Evolutionary conservation across 2,797 vertebrate species (phyloP).

Genomic region (Enteromius radiatus): DNA sequence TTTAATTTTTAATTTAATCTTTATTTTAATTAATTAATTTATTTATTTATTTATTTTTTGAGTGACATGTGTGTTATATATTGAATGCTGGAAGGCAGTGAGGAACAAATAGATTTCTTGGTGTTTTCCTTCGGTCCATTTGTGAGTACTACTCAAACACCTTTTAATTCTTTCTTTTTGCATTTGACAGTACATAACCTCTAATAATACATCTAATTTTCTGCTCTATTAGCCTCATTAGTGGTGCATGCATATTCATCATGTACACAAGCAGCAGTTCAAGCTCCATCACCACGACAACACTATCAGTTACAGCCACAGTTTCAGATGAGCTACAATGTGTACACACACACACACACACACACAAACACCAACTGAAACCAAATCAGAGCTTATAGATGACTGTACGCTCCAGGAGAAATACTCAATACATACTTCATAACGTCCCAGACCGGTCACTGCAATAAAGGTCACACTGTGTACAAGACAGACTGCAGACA

Average conservation of each 20-base stretch:
- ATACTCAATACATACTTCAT: background rate
- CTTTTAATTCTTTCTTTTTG: background rate
- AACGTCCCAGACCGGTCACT: background rate
- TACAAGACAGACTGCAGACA: slow-evolving; percentile 31
- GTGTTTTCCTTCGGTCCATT: slow-evolving; percentile 10
- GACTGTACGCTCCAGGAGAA: background rate
- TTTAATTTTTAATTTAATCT: too few relatives aligned
- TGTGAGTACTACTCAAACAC: background rate
- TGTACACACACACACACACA: background rate
- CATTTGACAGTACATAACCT: slow-evolving; percentile 23
- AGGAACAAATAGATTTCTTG: background rate
- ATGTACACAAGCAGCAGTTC: slow-evolving; percentile 27
- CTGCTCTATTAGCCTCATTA: slow-evolving; percentile 47
- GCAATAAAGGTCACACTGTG: slow-evolving; percentile 16
- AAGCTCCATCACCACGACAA: slow-evolving; percentile 30
- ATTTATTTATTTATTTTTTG: background rate
- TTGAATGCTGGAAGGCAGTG: background rate
- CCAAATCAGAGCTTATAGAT: background rate
- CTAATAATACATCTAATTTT: slow-evolving; percentile 44
- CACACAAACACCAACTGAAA: background rate
- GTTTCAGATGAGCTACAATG: background rate
- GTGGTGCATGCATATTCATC: slow-evolving; percentile 48
- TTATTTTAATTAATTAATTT: too few relatives aligned
- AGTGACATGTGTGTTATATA: background rate
- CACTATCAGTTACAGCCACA: slow-evolving; percentile 41